These are phyloP conservation scores for Ectemnius continuus DNA, from an alignment of 2,888 invertebrate genomes.

Conservation along the genomic window DNA sequence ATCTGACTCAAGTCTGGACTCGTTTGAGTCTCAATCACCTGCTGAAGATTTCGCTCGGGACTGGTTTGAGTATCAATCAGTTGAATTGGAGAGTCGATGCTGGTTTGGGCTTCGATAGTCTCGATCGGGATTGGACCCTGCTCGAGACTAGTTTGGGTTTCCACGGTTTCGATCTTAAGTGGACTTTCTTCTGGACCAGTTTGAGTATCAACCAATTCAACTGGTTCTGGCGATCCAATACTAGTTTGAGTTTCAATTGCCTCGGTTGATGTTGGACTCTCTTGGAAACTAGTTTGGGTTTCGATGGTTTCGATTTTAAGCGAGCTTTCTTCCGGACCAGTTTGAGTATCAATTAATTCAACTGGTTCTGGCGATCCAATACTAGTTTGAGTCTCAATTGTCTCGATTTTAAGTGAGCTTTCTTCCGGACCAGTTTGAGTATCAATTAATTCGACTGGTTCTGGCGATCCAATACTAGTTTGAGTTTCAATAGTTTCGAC, in stretches of 20 bases:
- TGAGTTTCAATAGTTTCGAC: too few relatives aligned
- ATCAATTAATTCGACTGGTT: too few relatives aligned
- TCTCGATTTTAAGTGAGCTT: neutral
- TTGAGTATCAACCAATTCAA: too few relatives aligned
- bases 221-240: too few relatives aligned
- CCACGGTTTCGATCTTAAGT: neutral
- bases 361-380: too few relatives aligned
- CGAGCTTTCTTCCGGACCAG: neutral
- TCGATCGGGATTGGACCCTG: neutral
- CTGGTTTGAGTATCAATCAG: conserved; percentile 2
- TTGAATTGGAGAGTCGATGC: neutral
- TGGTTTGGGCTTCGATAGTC: conserved; percentile 4
- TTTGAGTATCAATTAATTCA: too few relatives aligned
- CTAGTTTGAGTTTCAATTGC: neutral
- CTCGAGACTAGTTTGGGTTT: conserved; percentile 20
- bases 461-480: too few relatives aligned
- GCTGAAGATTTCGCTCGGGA: neutral
- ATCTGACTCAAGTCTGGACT: neutral
- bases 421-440: too few relatives aligned
- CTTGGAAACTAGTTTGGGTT: too few relatives aligned
- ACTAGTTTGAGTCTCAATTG: neutral
- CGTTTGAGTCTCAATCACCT: neutral
- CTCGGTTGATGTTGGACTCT: too few relatives aligned
- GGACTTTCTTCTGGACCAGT: conserved; percentile 1
- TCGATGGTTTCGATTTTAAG: neutral